Conservation (phyloP, 2,888 invertebrate genomes). For the Tenthredo mesomela region DNA sequence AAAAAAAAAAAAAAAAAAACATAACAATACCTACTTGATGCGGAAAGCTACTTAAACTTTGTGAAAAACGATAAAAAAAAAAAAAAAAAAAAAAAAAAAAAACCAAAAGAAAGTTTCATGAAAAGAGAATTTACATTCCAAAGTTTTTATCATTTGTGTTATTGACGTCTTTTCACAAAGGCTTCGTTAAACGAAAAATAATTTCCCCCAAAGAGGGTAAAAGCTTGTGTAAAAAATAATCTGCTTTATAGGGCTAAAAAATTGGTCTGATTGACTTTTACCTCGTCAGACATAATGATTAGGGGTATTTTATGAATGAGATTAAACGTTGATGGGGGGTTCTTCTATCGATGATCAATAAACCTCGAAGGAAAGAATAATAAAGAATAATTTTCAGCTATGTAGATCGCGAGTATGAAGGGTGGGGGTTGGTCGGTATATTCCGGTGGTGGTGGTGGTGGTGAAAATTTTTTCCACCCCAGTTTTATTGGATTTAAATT, state of each 20-base stretch:
- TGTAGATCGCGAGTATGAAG: neutral
- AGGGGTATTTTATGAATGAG: neutral
- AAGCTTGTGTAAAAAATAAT: neutral
- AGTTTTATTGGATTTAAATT: slow-evolving; percentile 42
- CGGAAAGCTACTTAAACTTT: too few relatives aligned
- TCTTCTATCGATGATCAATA: neutral
- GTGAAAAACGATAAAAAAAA: too few relatives aligned
- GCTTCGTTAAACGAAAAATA: neutral
- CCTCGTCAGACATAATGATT: neutral
- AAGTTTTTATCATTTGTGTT: neutral
- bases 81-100: too few relatives aligned
- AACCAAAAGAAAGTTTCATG: too few relatives aligned
- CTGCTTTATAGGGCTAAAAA: neutral
- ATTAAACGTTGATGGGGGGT: neutral
- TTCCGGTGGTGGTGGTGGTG: neutral
- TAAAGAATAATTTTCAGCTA: neutral
- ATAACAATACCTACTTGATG: too few relatives aligned
- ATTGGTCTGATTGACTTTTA: neutral
- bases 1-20: neutral
- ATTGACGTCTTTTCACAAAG: too few relatives aligned
- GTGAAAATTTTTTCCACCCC: neutral
- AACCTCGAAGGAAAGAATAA: neutral
- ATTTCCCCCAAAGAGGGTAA: neutral
- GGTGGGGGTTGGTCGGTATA: neutral
- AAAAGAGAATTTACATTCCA: too few relatives aligned